phyloP scores from a whole-genome alignment of 2,888 invertebrate genomes.

The Artemia sinica region DNA sequence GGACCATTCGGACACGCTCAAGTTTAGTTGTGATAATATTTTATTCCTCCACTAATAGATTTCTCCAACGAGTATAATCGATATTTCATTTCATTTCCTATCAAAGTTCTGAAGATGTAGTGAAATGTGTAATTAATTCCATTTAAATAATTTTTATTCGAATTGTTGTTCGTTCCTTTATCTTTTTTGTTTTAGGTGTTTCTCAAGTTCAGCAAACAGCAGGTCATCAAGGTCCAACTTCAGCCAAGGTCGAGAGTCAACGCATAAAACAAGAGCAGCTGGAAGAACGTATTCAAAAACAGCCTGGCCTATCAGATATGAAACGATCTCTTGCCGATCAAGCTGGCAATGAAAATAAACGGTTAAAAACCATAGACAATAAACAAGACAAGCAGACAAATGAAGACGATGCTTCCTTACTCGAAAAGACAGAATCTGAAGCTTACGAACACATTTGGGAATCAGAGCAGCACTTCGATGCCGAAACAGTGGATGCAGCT shows the following conservation, averaged over 20 bases:
- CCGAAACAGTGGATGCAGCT: constrained; percentile 41
- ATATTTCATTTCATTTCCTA: no score
- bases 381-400: constrained; percentile 30
- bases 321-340: constrained; percentile 32
- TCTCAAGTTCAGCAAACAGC: constrained; percentile 1
- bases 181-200: background rate
- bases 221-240: constrained; percentile 11
- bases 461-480: constrained; percentile 46
- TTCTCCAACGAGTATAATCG: no score
- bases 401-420: constrained; percentile 26
- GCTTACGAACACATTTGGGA: constrained; percentile 70
- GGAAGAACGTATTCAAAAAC: constrained; percentile 24
- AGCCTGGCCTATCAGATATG: constrained; percentile 16
- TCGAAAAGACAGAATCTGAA: constrained; percentile 35
- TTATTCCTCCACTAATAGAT: no score
- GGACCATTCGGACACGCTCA: no score
- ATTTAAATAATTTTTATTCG: no score
- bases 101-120: no score
- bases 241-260: constrained; percentile 15
- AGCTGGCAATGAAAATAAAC: constrained; percentile 35
- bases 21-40: no score
- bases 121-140: no score
- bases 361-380: constrained; percentile 29
- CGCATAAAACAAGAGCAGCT: constrained; percentile 26
- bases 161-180: background rate